phyloP scores from a whole-genome alignment of 2,113 vertebrate species.

The Zapornia atra region DNA sequence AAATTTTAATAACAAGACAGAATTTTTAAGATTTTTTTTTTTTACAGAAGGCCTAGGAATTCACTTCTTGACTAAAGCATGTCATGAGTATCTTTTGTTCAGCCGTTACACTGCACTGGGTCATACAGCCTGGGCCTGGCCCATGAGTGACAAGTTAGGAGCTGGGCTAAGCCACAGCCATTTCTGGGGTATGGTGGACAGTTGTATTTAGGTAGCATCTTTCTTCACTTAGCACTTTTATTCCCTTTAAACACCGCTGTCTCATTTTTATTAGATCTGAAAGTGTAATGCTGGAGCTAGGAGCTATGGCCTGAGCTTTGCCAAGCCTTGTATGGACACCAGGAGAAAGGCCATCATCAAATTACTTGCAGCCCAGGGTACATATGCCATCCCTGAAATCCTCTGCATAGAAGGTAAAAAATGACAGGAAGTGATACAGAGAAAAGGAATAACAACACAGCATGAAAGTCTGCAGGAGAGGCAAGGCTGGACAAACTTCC shows the following conservation, averaged over 20 bases:
- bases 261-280: neutral
- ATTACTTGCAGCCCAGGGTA: neutral
- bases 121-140: neutral
- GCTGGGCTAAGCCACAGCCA: accelerated
- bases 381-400: neutral
- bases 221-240: neutral
- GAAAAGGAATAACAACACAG: neutral
- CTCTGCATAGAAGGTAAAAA: neutral
- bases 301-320: neutral
- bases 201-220: neutral
- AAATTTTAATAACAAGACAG: neutral
- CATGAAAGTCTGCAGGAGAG: neutral
- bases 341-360: neutral
- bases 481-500: neutral
- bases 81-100: neutral
- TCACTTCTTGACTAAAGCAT: neutral
- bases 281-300: neutral
- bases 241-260: neutral
- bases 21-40: neutral
- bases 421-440: neutral
- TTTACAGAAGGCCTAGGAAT: neutral
- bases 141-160: accelerated
- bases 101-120: neutral
- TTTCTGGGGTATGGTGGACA: neutral
- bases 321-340: neutral